Evolutionary conservation across 2,113 vertebrate genomes (phyloP), one percentile per base, ranked within the genome.

Genomic region (Clarias batrachus): DNA sequence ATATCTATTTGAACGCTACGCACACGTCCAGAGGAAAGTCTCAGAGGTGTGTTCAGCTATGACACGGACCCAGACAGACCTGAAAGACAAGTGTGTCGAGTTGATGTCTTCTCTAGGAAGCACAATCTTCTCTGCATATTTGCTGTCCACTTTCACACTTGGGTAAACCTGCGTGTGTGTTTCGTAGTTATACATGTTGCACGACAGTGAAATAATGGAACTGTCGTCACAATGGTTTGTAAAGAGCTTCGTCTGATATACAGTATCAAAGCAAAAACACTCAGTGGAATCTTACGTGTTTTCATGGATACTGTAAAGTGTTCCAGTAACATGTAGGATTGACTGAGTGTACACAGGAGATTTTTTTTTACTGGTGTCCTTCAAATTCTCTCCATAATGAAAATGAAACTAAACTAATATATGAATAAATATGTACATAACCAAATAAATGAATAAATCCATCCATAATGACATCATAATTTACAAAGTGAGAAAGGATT

Each of bases 31-130:
- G 37, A 84, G 85, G 88, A 54, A 84, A 90, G 86, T 87, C 80
- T 85, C 78, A 86, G 2, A 52, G 80, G 90, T 86, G 90, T 87
- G 91, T 92, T 92, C 91, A 89, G 86, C 84, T 87, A 79, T 81
- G 65, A 59, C 33, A 82, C 41, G 87, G 84, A 93, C 91, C 93
- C 88, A 90, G 91, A 92, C 88, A 73, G 90, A 94, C 94, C 30
- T 91, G 95, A 94, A 94, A 95, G 88, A 95, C 94, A 90, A 93
- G 95, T 92, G 90, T 94, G 91, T 91, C 93, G 86, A 92, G 93
- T 92, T 93, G 84, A 92, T 88, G 87, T 86, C 88, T 85, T 81
- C 33, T 11, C 21, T 81, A 60, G 11, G 30, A 62, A 23, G 78
- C 33, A 14, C 9, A 62, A 9, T 81, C 21, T 81, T 81, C 59